Conservation (phyloP, 2,888 invertebrate genomes). For the Diplolepis rosae region DNA sequence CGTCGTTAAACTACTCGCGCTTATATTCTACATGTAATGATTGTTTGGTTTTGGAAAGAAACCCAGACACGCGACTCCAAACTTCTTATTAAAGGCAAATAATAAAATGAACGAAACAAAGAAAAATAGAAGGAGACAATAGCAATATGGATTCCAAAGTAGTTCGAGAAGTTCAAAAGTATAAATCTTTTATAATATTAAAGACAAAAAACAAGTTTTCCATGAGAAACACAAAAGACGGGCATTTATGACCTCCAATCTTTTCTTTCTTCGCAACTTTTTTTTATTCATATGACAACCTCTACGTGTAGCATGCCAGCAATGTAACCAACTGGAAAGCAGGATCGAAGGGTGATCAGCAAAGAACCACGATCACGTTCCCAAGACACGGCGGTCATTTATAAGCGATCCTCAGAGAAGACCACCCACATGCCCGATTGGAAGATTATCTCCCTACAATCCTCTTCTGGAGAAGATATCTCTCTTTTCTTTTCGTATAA, state of each 20-base stretch:
- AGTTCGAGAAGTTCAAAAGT: too few species aligned
- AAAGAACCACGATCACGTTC: slow-evolving; percentile 57
- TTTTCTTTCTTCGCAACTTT: background rate
- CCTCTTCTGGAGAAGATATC: slow-evolving; percentile 40
- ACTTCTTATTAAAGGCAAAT: too few species aligned
- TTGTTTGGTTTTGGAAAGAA: slow-evolving; percentile 50
- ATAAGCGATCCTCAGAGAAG: slow-evolving; percentile 56
- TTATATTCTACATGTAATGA: slow-evolving; percentile 47
- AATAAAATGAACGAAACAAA: too few species aligned
- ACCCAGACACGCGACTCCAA: slow-evolving; percentile 49
- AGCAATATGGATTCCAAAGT: too few species aligned
- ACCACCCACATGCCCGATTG: slow-evolving; percentile 66
- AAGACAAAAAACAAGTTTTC: too few species aligned
- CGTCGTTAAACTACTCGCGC: slow-evolving; percentile 53
- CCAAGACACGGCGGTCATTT: slow-evolving; percentile 68
- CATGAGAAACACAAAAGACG: too few species aligned
- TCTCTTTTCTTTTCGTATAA: background rate
- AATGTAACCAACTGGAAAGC: slow-evolving; percentile 32
- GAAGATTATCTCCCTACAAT: slow-evolving; percentile 48
- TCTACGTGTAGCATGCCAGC: slow-evolving; percentile 32
- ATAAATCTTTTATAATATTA: too few species aligned
- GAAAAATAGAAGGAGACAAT: too few species aligned
- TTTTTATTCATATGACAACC: slow-evolving; percentile 1
- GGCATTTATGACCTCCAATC: too few species aligned
- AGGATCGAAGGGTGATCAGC: slow-evolving; percentile 39